Percentiles rank a stretch among this genome's conserved stretches.
These are phyloP conservation scores for Calcarius ornatus DNA, from an alignment of 2,113 vertebrate genomes.

Conservation along the genomic window DNA sequence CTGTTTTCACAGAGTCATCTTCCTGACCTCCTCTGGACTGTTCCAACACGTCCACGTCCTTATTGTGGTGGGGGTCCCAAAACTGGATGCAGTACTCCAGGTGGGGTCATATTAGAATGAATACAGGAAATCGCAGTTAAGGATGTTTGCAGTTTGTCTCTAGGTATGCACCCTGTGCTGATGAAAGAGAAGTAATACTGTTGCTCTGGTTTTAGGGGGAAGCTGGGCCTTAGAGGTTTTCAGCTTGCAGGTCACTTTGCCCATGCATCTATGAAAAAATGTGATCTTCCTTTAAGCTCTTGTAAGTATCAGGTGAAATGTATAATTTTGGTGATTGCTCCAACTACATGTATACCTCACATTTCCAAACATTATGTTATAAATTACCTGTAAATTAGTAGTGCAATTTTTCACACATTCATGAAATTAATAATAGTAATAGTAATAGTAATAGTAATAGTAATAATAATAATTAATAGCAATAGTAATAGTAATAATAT, in stretches of 20 bases:
- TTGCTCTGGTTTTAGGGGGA: background rate
- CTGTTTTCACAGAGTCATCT: background rate
- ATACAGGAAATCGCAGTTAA: background rate
- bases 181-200: background rate
- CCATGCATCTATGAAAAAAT: background rate
- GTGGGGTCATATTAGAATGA: background rate
- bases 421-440: background rate
- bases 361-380: background rate
- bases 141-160: background rate
- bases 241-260: background rate
- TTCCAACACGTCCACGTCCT: background rate
- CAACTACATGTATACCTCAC: background rate
- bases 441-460: no score
- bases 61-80: background rate
- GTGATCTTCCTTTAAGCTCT: background rate
- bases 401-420: background rate
- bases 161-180: background rate
- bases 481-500: no score
- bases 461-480: no score
- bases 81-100: background rate
- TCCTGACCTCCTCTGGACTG: background rate
- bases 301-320: accelerated
- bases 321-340: background rate
- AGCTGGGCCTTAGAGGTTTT: background rate
- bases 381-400: background rate